These are phyloP conservation scores for Drosophila ficusphila DNA, from an alignment of 1,140 invertebrate genomes.

Conservation along the genomic window DNA sequence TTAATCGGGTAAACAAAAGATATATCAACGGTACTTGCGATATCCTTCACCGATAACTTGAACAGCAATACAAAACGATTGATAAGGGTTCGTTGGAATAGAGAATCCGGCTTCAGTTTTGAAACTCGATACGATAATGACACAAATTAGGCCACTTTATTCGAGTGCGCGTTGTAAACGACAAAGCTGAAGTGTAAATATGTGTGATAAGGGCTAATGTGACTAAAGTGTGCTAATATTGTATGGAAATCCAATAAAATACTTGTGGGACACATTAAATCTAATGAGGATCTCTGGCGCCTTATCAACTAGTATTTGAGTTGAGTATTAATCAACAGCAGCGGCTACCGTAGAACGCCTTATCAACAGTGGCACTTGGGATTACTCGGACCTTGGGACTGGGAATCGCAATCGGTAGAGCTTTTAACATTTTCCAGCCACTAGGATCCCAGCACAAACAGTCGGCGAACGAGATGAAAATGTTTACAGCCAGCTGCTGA, in stretches of 20 bases:
- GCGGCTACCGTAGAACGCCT: slow-evolving; percentile 26
- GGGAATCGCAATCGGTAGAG: slow-evolving; percentile 25
- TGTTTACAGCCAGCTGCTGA: neutral
- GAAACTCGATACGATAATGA: slow-evolving; percentile 10
- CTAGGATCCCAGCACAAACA: slow-evolving; percentile 53
- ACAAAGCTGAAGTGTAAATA: slow-evolving; percentile 14
- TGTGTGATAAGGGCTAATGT: neutral
- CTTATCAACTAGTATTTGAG: slow-evolving; percentile 44
- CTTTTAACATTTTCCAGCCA: slow-evolving; percentile 56
- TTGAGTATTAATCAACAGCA: slow-evolving; percentile 12
- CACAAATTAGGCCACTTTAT: slow-evolving; percentile 22
- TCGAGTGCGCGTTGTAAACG: slow-evolving; percentile 5
- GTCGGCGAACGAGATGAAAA: slow-evolving; percentile 25
- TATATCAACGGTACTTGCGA: slow-evolving; percentile 6
- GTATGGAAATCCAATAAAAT: slow-evolving; percentile 43
- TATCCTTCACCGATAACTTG: slow-evolving; percentile 25
- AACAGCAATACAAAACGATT: neutral
- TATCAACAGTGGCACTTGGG: slow-evolving; percentile 44
- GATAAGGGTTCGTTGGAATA: slow-evolving; percentile 19
- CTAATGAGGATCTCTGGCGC: slow-evolving; percentile 31
- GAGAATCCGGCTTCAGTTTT: neutral
- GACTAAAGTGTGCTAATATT: slow-evolving; percentile 4
- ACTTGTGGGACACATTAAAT: slow-evolving; percentile 48
- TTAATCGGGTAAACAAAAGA: slow-evolving; percentile 26
- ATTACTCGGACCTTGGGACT: slow-evolving; percentile 40